Evolutionary conservation across 2,113 vertebrate species (phyloP).

Genomic region (Hydrolagus affinis): DNA sequence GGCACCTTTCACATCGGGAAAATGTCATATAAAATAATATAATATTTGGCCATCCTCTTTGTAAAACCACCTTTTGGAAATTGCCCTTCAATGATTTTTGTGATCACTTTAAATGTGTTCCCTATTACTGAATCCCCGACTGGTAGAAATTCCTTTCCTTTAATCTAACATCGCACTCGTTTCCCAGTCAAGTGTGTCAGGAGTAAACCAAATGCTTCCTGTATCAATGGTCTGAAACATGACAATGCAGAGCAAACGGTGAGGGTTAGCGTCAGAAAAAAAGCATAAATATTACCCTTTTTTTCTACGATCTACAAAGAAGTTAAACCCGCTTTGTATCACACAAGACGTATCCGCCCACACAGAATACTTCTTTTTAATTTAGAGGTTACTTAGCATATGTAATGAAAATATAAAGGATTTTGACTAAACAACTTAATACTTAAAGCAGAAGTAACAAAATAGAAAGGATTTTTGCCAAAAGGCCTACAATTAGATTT

Average conservation of each 20-base stretch:
- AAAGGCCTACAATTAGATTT: slow-evolving; percentile 26
- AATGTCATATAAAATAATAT: too few species aligned
- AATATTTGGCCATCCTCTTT: not conserved
- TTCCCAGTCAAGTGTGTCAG: not conserved
- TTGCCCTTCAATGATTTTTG: not conserved
- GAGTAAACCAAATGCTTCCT: not conserved
- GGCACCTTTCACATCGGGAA: too few species aligned
- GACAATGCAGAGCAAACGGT: not conserved
- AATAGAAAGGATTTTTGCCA: slow-evolving; percentile 30
- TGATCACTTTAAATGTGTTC: not conserved
- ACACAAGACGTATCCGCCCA: not conserved
- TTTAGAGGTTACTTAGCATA: slow-evolving; percentile 29
- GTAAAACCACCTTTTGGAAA: not conserved
- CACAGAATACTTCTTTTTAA: not conserved
- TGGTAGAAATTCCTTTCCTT: not conserved
- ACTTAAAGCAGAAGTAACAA: slow-evolving; percentile 27
- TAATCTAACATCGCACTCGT: too few species aligned
- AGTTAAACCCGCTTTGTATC: not conserved
- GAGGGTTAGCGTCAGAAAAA: too few species aligned
- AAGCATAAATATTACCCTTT: not conserved
- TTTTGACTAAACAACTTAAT: slow-evolving; percentile 31
- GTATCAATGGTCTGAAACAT: not conserved
- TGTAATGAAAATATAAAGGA: slow-evolving; percentile 24
- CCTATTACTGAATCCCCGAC: not conserved
- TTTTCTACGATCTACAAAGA: not conserved